A percentile compares a stretch with the other conserved stretches of the same genome.
phyloP scores from a whole-genome alignment of 2,113 vertebrate genomes.

The Mionectes macconnelli region DNA sequence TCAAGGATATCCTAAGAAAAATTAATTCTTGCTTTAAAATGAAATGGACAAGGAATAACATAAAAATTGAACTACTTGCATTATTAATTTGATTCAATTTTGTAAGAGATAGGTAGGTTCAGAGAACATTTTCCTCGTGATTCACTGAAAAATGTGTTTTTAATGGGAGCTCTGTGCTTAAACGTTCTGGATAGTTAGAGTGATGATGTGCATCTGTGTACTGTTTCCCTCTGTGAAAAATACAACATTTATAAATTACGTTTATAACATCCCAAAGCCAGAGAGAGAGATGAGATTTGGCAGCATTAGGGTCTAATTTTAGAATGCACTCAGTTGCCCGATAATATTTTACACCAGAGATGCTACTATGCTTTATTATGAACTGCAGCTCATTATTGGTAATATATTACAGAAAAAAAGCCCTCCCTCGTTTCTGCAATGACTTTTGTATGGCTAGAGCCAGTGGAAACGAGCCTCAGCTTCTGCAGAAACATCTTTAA shows the following conservation, averaged over 20 bases:
- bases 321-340: not conserved
- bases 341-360: not conserved
- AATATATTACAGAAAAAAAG: not conserved
- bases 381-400: not conserved
- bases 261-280: not conserved
- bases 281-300: not conserved
- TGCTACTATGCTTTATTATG: not conserved
- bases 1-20: not conserved
- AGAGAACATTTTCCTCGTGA: slow-evolving; percentile 1
- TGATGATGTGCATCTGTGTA: not conserved
- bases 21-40: not conserved
- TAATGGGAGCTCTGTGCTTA: not conserved
- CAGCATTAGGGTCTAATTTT: not conserved
- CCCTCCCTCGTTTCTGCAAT: not conserved
- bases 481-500: not conserved
- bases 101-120: not conserved
- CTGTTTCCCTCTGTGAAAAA: slow-evolving; percentile 4
- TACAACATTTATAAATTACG: not conserved
- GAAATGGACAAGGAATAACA: not conserved
- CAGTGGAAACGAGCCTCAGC: not conserved
- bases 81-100: slow-evolving; percentile 34
- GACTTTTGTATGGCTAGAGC: not conserved
- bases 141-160: slow-evolving; percentile 35
- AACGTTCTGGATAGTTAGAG: not conserved
- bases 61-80: slow-evolving; percentile 15